Base-by-base conservation (phyloP, 2,797 vertebrate species). In the Paguma larvata region DNA sequence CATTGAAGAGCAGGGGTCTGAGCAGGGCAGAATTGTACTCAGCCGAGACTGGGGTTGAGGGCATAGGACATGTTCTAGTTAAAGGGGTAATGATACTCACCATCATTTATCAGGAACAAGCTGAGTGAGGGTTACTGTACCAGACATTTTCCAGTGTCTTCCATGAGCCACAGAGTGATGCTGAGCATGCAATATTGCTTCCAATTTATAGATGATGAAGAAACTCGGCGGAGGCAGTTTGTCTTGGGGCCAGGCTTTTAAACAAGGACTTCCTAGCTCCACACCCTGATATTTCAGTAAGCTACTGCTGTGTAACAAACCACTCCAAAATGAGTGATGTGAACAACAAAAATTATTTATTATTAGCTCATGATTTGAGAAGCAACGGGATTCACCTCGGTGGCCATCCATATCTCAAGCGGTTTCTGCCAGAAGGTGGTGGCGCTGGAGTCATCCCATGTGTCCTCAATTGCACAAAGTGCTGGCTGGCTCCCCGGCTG, bases 1-100 rank as follows among this genome's bases (percentile, higher is more conserved):
- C 63, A 3, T 2, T 2, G 5, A 23, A 56, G 11, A n/a, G 9
- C 5, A 21, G 5, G 23, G 9, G 1, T 48, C 4, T 44, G 46
- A 46, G 38, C 32, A 25, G 65, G 23, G 65, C 25, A 62, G 59
- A 78, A 34, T 44, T 51, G 21, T 32, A 30, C 38, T n/a, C 46
- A 51, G 3, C 32, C 23, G 56, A 85, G 86, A 3, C 19, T 75
- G 59, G 68, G 14, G 5, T 11, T 51, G 46, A 38, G 44, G 25
- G 16, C 6, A 3, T 0, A 0, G 46, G 78, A 15, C 25, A 2
- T 27, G 46, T 23, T 72, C 70, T 53, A n/a, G 44, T 25, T 16
- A 38, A 32, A 62, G 8, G 34, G 51, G 8, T 41, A 32, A 7
- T 2, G 3, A 16, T 2, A 32, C 5, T 23, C 10, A 8, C 59